Evolutionary conservation across 2,113 vertebrate species (phyloP), one percentile per base, ranked within the genome.

Genomic region (Prunella fulvescens): DNA sequence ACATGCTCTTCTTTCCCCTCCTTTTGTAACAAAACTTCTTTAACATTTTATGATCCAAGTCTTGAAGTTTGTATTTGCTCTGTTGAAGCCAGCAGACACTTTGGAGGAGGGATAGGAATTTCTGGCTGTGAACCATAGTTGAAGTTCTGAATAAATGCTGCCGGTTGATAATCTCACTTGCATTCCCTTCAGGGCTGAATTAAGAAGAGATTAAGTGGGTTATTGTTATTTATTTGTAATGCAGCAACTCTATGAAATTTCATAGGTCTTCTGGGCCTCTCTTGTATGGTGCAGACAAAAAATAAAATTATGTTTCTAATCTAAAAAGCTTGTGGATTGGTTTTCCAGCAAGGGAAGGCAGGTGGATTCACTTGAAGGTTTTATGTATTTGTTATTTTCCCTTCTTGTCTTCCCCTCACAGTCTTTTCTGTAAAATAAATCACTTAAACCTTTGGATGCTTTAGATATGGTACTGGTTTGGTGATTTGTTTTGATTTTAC

Each of bases 221-320:
- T 95, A 95, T 94, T 93, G 84, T 83, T 96, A 88, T 67, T 96
- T 92, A 81, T 88, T 93, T 95, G 87, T 93, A 90, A 90, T 56
- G 18, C 79, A 82, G 64, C 51, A 83, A 64, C 51, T 74, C 54
- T 82, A 1, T 90, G 82, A 93, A 94, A 86, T 54, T 83, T 90
- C 39, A 23, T 44, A 4, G 6, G 47, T 93, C 76, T 93, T 64
- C 74, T 67, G 44, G 42, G 79, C 51, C 72, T 90, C 42, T 78
- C 54, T 51, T 94, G 54, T 96, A 71, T 84, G 88, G 60, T 86
- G 62, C 15, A 90, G 79, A 88, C 54, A 80, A 85, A 95, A 70
- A 96, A 96, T 95, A 96, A 96, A 96, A 71, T 42, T 0, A 25
- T 69, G 39, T 85, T 94, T 65, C 51, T 77, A 54, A 62, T 72